Evolutionary conservation across 2,797 vertebrate species (phyloP), one percentile per base, ranked within the genome.

Genomic region (Staurois parvus): DNA sequence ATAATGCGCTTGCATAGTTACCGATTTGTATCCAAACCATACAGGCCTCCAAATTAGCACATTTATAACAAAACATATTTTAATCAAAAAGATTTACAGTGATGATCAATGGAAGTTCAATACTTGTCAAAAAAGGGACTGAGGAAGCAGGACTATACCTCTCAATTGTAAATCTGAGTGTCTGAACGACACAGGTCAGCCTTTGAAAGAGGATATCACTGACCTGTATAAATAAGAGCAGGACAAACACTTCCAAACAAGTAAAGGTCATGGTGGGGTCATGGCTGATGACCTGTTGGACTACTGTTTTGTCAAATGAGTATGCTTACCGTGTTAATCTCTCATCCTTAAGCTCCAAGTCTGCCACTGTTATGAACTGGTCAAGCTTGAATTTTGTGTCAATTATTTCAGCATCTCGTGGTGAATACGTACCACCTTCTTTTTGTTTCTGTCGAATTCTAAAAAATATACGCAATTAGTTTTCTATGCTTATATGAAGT

Each of bases 361-460:
- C 98, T 85, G 97, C 97, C 89, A 99, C 96, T 79, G 97, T 96
- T 76, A 99, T 98, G 91, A 99, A 94, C 93, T 99, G 98, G 93
- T 99, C 98, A 90, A 99, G 93, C 90, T 99, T 99, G 90, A 96
- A 97, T 91, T 99, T 99, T 24, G 97, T 99, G 90, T 99, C 98
- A 88, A 97, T 96, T 89, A 98, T 98, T 94, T 99, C 98, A 79
- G 97, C 98, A 89, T 99, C 96, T 85, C 96, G 92, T 74, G 98
- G 98, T 45, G 98, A 99, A 83, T 99, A 99, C 0, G 97, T 98
- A 4, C 96, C 98, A 2, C 97, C 98, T 90, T 99, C 98, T 89
- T 97, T 98, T 92, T 99, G 97, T 88, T 95, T 98, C 90, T 97
- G 97, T 81, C 97, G 96, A 90, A 99, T 94, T 91, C 98, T 99